These are phyloP conservation scores for Mesorhabditis spiculigera DNA, from an alignment of 2,888 invertebrate species.

Conservation along the genomic window DNA sequence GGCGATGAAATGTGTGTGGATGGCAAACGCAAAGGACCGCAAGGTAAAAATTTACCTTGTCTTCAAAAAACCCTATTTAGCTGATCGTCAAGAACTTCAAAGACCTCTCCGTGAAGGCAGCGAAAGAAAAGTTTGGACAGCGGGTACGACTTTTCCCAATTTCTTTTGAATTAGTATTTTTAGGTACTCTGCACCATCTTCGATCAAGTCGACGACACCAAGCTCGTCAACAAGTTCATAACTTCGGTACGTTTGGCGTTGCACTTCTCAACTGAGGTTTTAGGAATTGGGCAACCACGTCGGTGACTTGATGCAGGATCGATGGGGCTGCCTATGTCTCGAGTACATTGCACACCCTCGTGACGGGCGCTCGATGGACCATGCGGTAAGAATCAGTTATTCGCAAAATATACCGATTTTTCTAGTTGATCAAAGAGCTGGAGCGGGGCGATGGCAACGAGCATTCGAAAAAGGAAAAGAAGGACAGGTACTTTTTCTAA, in stretches of 20 bases:
- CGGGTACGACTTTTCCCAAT: slow-evolving; percentile 33
- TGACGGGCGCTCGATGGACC: slow-evolving; percentile 78
- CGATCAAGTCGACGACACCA: slow-evolving; percentile 87
- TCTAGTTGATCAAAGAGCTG: slow-evolving; percentile 22
- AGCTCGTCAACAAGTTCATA: slow-evolving; percentile 76
- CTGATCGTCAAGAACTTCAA: slow-evolving; percentile 80
- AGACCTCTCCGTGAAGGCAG: slow-evolving; percentile 75
- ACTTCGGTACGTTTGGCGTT: slow-evolving; percentile 58
- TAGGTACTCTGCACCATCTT: slow-evolving; percentile 73
- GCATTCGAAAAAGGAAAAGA: slow-evolving; percentile 30
- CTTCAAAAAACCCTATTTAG: slow-evolving; percentile 20
- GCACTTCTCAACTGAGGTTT: slow-evolving; percentile 5
- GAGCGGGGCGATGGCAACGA: slow-evolving; percentile 28
- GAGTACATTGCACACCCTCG: slow-evolving; percentile 82
- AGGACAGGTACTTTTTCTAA: slow-evolving; percentile 14
- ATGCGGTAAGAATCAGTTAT: slow-evolving; percentile 65
- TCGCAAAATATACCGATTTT: slow-evolving; percentile 10
- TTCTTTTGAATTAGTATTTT: slow-evolving; percentile 36
- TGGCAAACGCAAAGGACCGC: slow-evolving; percentile 68
- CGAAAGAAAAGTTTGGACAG: slow-evolving; percentile 83
- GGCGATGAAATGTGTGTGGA: slow-evolving; percentile 81
- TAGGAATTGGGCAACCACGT: slow-evolving; percentile 52
- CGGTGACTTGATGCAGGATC: slow-evolving; percentile 65
- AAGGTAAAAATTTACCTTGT: slow-evolving; percentile 25
- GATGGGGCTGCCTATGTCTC: slow-evolving; percentile 77